Conservation (phyloP, 2,797 vertebrate genomes). For the Streptopelia turtur region DNA sequence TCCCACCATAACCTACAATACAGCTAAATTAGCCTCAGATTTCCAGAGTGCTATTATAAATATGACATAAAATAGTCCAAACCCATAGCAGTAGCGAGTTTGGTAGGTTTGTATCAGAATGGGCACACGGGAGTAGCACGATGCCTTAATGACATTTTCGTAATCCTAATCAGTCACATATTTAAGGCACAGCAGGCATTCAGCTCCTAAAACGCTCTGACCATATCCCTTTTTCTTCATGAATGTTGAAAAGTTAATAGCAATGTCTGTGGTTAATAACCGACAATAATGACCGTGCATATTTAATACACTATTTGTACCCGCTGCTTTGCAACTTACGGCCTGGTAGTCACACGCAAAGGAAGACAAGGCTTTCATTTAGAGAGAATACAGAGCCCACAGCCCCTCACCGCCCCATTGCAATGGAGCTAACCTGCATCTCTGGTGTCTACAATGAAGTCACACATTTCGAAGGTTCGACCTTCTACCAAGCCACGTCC, state of each 20-base stretch:
- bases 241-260: not conserved
- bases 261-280: not conserved
- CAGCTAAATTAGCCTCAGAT: not conserved
- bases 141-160: not conserved
- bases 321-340: not conserved
- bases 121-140: not conserved
- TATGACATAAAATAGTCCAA: not conserved
- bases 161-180: not conserved
- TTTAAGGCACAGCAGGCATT: not conserved
- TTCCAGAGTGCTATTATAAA: not conserved
- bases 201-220: not conserved
- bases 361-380: not conserved
- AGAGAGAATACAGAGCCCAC: not conserved
- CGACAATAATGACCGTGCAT: not conserved
- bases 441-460: slow-evolving; percentile 92
- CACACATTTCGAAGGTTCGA: slow-evolving; percentile 88
- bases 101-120: not conserved
- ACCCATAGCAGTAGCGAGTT: not conserved
- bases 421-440: slow-evolving; percentile 85
- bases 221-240: not conserved
- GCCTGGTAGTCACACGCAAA: rapidly evolving
- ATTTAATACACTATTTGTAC: not conserved
- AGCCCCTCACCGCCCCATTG: not conserved
- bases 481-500: slow-evolving; percentile 90
- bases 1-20: slow-evolving; percentile 89